Evolutionary conservation across 2,113 vertebrate genomes (phyloP).

Genomic region (Burhinus oedicnemus): DNA sequence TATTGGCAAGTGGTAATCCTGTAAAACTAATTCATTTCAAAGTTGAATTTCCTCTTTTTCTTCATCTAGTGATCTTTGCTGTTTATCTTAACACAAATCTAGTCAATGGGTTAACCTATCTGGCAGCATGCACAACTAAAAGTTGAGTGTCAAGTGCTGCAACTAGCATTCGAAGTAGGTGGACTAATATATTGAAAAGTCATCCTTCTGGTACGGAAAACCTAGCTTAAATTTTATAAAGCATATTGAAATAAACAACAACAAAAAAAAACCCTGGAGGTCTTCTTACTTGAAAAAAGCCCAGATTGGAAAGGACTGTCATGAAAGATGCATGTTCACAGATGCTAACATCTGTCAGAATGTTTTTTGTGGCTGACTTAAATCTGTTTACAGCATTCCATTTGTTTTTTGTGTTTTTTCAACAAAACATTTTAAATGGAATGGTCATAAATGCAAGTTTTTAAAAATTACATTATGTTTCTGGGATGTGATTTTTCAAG

Average conservation of each 20-base stretch:
- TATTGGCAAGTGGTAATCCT: background rate
- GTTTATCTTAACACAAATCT: background rate
- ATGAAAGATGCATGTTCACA: constrained; percentile 54
- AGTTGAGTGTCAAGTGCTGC: background rate
- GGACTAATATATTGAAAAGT: background rate
- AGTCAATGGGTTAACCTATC: background rate
- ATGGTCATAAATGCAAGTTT: constrained; percentile 62
- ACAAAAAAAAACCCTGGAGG: background rate
- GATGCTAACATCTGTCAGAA: constrained; percentile 75
- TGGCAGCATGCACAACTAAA: background rate
- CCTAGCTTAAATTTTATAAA: background rate
- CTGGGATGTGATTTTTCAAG: constrained; percentile 65
- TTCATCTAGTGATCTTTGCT: background rate
- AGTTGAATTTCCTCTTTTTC: constrained; percentile 9
- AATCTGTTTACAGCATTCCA: constrained; percentile 76
- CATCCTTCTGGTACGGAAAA: background rate
- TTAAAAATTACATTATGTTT: constrained; percentile 56
- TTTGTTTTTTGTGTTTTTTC: constrained; percentile 55
- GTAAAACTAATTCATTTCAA: constrained; percentile 12
- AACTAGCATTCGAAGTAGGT: background rate
- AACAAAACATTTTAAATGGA: constrained; percentile 60
- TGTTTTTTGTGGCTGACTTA: constrained; percentile 67
- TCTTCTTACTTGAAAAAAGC: constrained; percentile 34
- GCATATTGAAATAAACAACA: background rate
- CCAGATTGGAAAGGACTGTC: constrained; percentile 52